Evolutionary conservation across 1,140 invertebrate species (phyloP).

Genomic region (Rhagoletis zephyria): DNA sequence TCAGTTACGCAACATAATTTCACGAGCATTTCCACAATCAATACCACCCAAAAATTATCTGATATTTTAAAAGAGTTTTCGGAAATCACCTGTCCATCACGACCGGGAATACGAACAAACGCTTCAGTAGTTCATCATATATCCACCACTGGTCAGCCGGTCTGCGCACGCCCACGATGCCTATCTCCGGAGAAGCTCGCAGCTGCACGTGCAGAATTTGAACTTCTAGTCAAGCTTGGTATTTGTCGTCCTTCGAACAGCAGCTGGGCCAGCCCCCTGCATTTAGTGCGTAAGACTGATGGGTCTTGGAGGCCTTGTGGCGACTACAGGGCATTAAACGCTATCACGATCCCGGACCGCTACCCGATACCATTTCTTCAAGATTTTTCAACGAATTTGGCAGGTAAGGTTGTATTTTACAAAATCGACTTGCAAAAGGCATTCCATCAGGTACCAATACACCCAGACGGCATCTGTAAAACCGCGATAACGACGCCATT

Average conservation of each 20-base stretch:
- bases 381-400: too few relatives aligned
- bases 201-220: slow-evolving; percentile 32
- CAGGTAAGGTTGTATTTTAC: not conserved
- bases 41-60: not conserved
- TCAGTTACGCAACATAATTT: not conserved
- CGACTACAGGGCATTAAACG: too few relatives aligned
- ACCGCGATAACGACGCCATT: not conserved
- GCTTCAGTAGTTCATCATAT: slow-evolving; percentile 18
- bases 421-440: not conserved
- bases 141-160: slow-evolving; percentile 27
- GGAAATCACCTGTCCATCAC: slow-evolving; percentile 3
- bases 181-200: slow-evolving; percentile 30
- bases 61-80: slow-evolving; percentile 19
- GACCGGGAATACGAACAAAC: slow-evolving; percentile 6
- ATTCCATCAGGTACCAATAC: not conserved
- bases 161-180: slow-evolving; percentile 20
- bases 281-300: too few relatives aligned
- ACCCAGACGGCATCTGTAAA: not conserved
- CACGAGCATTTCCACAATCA: not conserved
- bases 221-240: not conserved
- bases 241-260: too few relatives aligned
- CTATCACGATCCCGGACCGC: too few relatives aligned
- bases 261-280: too few relatives aligned
- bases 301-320: too few relatives aligned
- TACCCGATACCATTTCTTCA: not conserved